Evolutionary conservation across 2,888 invertebrate species (phyloP).

Genomic region (Amphipoea lucens): DNA sequence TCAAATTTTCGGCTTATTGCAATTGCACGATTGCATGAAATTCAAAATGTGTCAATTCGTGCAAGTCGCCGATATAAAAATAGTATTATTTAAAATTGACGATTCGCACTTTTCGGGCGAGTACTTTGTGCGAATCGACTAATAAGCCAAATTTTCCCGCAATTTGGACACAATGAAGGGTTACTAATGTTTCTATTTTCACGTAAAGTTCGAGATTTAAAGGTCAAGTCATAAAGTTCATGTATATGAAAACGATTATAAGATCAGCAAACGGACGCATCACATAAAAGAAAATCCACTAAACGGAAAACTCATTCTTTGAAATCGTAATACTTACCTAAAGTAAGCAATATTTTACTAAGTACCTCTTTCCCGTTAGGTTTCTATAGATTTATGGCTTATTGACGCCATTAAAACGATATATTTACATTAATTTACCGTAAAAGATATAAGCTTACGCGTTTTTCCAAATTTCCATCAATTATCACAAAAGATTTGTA

Average conservation of each 20-base stretch:
- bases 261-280: background rate
- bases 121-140: no score
- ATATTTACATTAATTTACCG: no score
- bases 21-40: no score
- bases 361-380: background rate
- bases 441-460: background rate
- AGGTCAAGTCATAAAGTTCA: background rate
- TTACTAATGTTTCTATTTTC: no score
- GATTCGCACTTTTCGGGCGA: no score
- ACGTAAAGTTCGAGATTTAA: background rate
- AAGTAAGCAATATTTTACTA: background rate
- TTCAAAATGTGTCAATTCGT: no score
- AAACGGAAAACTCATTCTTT: slow-evolving; percentile 16
- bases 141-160: no score
- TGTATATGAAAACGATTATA: background rate
- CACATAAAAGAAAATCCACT: slow-evolving; percentile 10
- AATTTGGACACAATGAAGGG: no score
- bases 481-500: background rate
- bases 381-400: background rate
- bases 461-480: background rate
- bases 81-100: no score
- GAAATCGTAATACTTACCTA: background rate
- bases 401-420: background rate
- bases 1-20: no score
- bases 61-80: no score